A percentile compares a stretch with the other conserved stretches of the same genome.
These are phyloP conservation scores for Anagrus nilaparvatae DNA, from an alignment of 1,140 invertebrate species.

Conservation along the genomic window DNA sequence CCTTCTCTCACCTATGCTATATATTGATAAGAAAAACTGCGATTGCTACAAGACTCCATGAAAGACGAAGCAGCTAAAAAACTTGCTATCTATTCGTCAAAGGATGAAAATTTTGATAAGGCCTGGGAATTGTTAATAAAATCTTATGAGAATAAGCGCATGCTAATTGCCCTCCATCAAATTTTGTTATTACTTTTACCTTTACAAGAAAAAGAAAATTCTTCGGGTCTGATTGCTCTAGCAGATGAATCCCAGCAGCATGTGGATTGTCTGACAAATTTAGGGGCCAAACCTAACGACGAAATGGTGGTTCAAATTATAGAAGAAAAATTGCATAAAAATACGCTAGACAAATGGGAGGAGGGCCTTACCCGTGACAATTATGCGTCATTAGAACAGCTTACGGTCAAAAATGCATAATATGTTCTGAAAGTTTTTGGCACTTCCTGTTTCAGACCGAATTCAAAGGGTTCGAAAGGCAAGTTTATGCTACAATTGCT, in stretches of 20 bases:
- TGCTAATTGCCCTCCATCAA: slow-evolving; percentile 7
- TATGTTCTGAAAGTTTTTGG: too few species aligned
- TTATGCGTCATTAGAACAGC: too few species aligned
- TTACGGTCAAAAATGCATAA: too few species aligned
- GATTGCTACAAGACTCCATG: too few species aligned
- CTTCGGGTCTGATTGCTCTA: slow-evolving; percentile 1
- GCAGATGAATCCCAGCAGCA: slow-evolving; percentile 12
- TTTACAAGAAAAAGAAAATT: slow-evolving; percentile 2
- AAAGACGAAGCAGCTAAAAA: too few species aligned
- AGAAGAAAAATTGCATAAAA: slow-evolving; percentile 8
- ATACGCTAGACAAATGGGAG: slow-evolving; percentile 9
- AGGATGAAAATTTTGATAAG: background rate
- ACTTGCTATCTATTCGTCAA: too few species aligned
- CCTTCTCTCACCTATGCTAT: too few species aligned
- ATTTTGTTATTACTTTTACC: slow-evolving; percentile 11
- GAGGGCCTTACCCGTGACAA: too few species aligned
- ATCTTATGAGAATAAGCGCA: slow-evolving; percentile 7
- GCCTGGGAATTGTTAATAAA: slow-evolving; percentile 13
- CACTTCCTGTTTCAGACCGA: too few species aligned
- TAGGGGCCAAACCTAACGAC: background rate
- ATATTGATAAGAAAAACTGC: too few species aligned
- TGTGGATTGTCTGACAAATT: background rate
- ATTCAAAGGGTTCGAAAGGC: too few species aligned
- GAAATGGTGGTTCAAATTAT: slow-evolving; percentile 3
- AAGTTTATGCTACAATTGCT: too few species aligned